These are phyloP conservation scores for Leptogaster cylindrica DNA, from an alignment of 2,888 invertebrate species.

Conservation along the genomic window DNA sequence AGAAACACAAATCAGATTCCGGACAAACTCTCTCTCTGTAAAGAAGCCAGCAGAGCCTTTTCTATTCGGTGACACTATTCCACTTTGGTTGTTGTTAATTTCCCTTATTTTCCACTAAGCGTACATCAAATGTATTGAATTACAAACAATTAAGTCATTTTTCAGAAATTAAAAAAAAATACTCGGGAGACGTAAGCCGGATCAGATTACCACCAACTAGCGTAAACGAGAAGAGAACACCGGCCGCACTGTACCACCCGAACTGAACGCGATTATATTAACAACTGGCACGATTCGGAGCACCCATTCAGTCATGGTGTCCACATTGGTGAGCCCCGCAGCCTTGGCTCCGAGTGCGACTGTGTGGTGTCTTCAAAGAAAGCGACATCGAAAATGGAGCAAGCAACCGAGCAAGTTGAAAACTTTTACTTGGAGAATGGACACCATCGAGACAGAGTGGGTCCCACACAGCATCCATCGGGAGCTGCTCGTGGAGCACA, in stretches of 20 bases:
- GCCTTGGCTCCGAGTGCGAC: neutral
- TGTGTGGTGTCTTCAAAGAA: constrained; percentile 3
- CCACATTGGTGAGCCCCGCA: constrained; percentile 5
- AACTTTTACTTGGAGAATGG: too few species aligned
- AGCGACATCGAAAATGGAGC: constrained; percentile 7
- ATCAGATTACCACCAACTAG: constrained; percentile 23
- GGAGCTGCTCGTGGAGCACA: too few species aligned
- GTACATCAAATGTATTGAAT: constrained; percentile 15
- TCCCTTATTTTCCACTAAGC: neutral
- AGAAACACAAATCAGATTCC: too few species aligned
- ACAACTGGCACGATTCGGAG: constrained; percentile 4
- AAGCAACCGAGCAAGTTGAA: too few species aligned
- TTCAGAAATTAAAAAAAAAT: constrained; percentile 10
- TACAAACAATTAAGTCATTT: constrained; percentile 33
- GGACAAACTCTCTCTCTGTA: too few species aligned
- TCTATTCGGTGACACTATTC: constrained; percentile 22
- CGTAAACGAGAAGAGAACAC: constrained; percentile 2
- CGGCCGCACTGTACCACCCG: constrained; percentile 27
- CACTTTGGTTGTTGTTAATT: too few species aligned
- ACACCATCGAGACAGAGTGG: too few species aligned
- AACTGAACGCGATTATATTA: constrained; percentile 33
- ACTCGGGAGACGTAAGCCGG: constrained; percentile 24
- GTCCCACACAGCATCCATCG: too few species aligned
- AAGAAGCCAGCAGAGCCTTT: constrained; percentile 10
- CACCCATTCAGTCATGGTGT: constrained; percentile 1